Conservation (phyloP, 2,113 vertebrate genomes). For the Mesembrinibis cayennensis region DNA sequence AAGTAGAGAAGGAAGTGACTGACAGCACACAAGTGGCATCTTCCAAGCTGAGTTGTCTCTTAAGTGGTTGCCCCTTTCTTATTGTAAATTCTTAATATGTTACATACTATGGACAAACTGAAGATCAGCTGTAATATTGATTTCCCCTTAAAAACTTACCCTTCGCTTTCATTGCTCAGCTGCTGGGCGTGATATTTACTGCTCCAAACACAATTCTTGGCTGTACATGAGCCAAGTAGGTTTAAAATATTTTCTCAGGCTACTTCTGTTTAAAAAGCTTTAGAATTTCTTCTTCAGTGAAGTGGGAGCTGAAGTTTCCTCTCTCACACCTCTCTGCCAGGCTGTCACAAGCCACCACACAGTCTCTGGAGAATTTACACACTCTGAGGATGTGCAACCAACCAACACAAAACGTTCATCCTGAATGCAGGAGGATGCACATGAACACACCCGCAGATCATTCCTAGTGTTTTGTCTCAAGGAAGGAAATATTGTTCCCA, state of each 20-base stretch:
- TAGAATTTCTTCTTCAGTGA: not conserved
- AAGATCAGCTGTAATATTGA: not conserved
- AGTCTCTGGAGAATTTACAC: not conserved
- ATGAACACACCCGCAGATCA: not conserved
- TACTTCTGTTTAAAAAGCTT: not conserved
- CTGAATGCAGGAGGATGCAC: not conserved
- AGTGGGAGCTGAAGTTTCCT: not conserved
- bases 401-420: rapidly evolving
- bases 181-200: not conserved
- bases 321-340: not conserved
- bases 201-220: not conserved
- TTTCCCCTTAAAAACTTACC: not conserved
- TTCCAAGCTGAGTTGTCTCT: not conserved
- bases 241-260: not conserved
- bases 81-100: not conserved
- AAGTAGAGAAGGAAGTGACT: not conserved
- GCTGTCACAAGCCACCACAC: not conserved
- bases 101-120: not conserved
- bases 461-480: not conserved
- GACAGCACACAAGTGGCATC: not conserved
- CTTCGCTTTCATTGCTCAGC: not conserved
- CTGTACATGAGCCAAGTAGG: not conserved
- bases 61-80: not conserved
- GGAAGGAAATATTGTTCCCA: not conserved
- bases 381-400: not conserved